A percentile compares a stretch with the other conserved stretches of the same genome.
These are phyloP conservation scores for Drosophila elegans DNA, from an alignment of 1,140 invertebrate genomes.

Conservation along the genomic window DNA sequence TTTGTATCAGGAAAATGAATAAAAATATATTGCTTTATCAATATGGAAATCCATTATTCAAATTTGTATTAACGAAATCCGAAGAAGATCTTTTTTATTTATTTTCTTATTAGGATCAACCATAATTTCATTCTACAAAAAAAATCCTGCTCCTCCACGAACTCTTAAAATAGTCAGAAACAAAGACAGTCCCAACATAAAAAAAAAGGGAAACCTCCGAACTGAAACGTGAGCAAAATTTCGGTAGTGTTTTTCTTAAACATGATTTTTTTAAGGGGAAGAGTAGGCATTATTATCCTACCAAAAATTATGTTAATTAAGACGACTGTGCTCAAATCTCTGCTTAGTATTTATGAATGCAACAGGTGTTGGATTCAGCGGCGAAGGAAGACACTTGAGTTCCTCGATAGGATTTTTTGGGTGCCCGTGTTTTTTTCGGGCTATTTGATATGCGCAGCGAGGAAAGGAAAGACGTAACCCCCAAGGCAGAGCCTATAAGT, in stretches of 20 bases:
- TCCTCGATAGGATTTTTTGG: slow-evolving; percentile 31
- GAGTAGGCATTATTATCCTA: slow-evolving; percentile 41
- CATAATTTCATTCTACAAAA: background rate
- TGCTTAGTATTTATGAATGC: slow-evolving; percentile 69
- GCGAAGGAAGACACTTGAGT: slow-evolving; percentile 34
- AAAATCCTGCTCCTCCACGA: background rate
- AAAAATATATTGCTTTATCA: too few species aligned
- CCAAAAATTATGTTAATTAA: slow-evolving; percentile 75
- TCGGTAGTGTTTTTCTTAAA: slow-evolving; percentile 11
- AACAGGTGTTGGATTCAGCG: slow-evolving; percentile 60
- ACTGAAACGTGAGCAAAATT: slow-evolving; percentile 65
- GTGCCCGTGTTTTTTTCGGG: slow-evolving; percentile 2
- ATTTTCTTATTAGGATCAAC: background rate
- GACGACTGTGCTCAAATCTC: slow-evolving; percentile 8
- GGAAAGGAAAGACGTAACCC: slow-evolving; percentile 4
- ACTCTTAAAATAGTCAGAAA: slow-evolving; percentile 48
- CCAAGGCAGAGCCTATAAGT: slow-evolving; percentile 26
- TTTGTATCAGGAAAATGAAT: too few species aligned
- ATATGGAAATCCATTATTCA: too few species aligned
- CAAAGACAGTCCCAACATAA: background rate
- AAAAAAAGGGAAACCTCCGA: slow-evolving; percentile 44
- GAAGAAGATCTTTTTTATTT: too few species aligned
- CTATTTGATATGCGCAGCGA: slow-evolving; percentile 39
- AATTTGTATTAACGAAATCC: too few species aligned
- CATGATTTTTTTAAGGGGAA: background rate